Evolutionary conservation across 2,888 invertebrate species (phyloP).

Genomic region (Trichopoda pennipes): DNA sequence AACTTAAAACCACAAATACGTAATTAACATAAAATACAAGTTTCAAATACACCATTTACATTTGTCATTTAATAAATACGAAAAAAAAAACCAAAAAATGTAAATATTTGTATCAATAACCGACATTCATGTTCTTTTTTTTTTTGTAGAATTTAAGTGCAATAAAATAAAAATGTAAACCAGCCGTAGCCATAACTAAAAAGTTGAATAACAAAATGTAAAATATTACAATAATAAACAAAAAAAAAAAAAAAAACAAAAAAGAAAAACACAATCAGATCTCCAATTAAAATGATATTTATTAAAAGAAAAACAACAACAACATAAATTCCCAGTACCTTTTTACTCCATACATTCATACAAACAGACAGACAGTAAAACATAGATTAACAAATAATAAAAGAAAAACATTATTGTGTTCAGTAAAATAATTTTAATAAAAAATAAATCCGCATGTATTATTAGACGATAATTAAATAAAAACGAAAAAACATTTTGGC

Average conservation of each 20-base stretch:
- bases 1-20: neutral
- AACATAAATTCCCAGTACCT: constrained; percentile 44
- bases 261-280: constrained; percentile 46
- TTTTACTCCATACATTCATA: constrained; percentile 39
- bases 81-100: neutral
- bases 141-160: constrained; percentile 63
- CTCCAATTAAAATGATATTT: constrained; percentile 42
- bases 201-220: constrained; percentile 20
- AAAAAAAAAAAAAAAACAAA: constrained; percentile 31
- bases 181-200: constrained; percentile 64
- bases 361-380: constrained; percentile 31
- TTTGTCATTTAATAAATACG: neutral
- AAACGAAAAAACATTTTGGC: neutral
- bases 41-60: neutral
- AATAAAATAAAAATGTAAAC: constrained; percentile 60
- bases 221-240: constrained; percentile 32
- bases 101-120: constrained; percentile 8
- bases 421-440: constrained; percentile 51
- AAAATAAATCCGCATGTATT: constrained; percentile 4
- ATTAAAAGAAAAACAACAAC: constrained; percentile 39
- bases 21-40: constrained; percentile 3
- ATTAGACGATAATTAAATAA: constrained; percentile 6
- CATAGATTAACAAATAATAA: constrained; percentile 40
- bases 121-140: constrained; percentile 24
- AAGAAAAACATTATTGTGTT: constrained; percentile 54